Conservation (phyloP, 2,888 invertebrate species). For the Platypus cylindrus region DNA sequence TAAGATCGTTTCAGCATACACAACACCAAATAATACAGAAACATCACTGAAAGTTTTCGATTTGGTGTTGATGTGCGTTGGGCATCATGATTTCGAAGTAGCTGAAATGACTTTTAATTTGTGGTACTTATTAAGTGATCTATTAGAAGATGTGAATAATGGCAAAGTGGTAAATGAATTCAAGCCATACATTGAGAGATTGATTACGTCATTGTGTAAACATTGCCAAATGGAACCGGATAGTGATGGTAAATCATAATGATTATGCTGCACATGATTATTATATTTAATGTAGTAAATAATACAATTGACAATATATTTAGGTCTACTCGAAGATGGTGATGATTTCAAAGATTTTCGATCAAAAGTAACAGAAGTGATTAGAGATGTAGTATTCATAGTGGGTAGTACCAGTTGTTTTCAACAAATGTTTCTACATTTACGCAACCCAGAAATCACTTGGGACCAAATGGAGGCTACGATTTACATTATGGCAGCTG, state of each 20-base stretch:
- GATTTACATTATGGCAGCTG: constrained; percentile 87
- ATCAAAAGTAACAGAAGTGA: constrained; percentile 76
- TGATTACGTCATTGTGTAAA: constrained; percentile 75
- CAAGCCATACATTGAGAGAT: constrained; percentile 78
- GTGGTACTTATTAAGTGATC: constrained; percentile 93
- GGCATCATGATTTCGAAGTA: constrained; percentile 91
- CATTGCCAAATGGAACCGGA: constrained; percentile 97
- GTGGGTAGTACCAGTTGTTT: constrained; percentile 88
- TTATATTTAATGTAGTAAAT: background rate
- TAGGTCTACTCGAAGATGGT: constrained; percentile 55
- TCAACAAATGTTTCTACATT: constrained; percentile 73
- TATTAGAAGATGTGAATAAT: constrained; percentile 77
- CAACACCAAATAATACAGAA: constrained; percentile 47
- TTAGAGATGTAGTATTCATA: constrained; percentile 94
- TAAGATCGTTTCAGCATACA: constrained; percentile 54
- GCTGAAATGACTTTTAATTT: constrained; percentile 87
- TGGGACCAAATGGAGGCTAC: constrained; percentile 95
- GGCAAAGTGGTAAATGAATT: constrained; percentile 71
- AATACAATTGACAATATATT: background rate
- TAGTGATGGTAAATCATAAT: constrained; percentile 49
- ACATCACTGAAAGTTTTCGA: constrained; percentile 78
- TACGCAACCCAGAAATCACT: constrained; percentile 57
- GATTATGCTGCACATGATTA: background rate
- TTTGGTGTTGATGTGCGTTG: constrained; percentile 79
- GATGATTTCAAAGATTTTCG: constrained; percentile 81